A percentile compares a stretch with the other conserved stretches of the same genome.
phyloP scores from a whole-genome alignment of 37 sponge, comb jelly and placozoan species.

The Agelas oroides region DNA sequence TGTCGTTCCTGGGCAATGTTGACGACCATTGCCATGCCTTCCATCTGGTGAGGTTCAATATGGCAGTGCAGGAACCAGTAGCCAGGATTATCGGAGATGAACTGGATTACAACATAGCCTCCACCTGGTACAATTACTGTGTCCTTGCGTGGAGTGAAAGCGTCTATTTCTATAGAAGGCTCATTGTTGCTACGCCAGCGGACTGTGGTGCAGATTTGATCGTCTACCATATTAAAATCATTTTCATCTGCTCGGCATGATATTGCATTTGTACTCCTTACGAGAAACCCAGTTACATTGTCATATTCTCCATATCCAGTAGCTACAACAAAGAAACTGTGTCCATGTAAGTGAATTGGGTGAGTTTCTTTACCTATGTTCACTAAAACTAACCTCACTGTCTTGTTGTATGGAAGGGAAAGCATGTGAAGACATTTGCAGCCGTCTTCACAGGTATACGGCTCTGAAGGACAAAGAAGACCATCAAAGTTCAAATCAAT shows the following conservation, averaged over 20 bases:
- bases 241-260: constrained; percentile 29
- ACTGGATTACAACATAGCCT: constrained; percentile 78
- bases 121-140: constrained; percentile 88
- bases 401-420: neutral
- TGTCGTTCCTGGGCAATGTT: too few species aligned
- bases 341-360: constrained; percentile 84
- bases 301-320: constrained; percentile 70
- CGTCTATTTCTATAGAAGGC: too few species aligned
- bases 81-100: constrained; percentile 89
- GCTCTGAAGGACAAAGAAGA: neutral
- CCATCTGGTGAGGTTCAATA: constrained; percentile 76
- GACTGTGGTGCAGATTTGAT: constrained; percentile 16
- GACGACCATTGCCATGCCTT: constrained; percentile 82
- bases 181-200: constrained; percentile 5
- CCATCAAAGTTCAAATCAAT: constrained; percentile 7
- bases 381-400: constrained; percentile 11
- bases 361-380: constrained; percentile 12
- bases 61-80: constrained; percentile 95
- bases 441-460: neutral
- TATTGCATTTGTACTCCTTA: neutral
- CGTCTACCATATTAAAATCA: neutral
- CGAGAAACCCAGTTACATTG: constrained; percentile 5
- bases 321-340: constrained; percentile 67
- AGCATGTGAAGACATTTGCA: constrained; percentile 19
- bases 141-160: constrained; percentile 67